Evolutionary conservation across 2,797 vertebrate species (phyloP).

Genomic region (Triplophysa bombifrons): DNA sequence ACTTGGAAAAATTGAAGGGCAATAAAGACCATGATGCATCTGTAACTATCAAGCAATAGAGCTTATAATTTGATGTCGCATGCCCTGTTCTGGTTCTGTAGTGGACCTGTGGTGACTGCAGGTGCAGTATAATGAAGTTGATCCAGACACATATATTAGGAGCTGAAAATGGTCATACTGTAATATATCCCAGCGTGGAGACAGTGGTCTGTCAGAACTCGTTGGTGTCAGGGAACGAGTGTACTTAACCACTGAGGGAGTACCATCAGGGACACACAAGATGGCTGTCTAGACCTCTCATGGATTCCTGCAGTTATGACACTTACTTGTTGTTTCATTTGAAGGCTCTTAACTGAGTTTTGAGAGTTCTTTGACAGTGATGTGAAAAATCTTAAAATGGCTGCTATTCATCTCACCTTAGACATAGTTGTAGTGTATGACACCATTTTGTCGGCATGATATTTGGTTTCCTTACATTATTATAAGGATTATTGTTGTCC

Average conservation of each 20-base stretch:
- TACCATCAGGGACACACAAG: slow-evolving; percentile 33
- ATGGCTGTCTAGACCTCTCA: slow-evolving; percentile 40
- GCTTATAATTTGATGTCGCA: slow-evolving; percentile 27
- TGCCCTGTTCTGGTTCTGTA: slow-evolving; percentile 16
- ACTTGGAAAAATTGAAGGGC: slow-evolving; percentile 52
- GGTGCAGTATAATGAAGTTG: slow-evolving; percentile 27
- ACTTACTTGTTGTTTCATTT: slow-evolving; percentile 6
- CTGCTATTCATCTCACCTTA: neutral
- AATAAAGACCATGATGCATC: slow-evolving; percentile 50
- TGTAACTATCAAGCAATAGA: slow-evolving; percentile 19
- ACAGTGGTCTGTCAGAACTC: slow-evolving; percentile 22
- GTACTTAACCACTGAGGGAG: neutral
- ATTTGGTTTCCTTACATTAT: no score
- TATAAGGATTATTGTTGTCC: no score
- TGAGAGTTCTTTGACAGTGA: neutral
- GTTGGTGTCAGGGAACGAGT: slow-evolving; percentile 12
- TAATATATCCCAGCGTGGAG: slow-evolving; percentile 14
- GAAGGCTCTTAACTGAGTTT: slow-evolving; percentile 17
- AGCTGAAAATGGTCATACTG: slow-evolving; percentile 20
- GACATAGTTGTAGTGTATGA: neutral
- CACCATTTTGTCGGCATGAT: no score
- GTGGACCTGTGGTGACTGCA: slow-evolving; percentile 32
- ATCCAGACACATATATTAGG: slow-evolving; percentile 42
- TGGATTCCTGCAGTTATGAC: slow-evolving; percentile 6
- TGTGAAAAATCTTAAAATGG: neutral